Percentiles rank a stretch among this genome's conserved stretches.
phyloP scores from a whole-genome alignment of 2,113 vertebrate species.

The Agapornis roseicollis region DNA sequence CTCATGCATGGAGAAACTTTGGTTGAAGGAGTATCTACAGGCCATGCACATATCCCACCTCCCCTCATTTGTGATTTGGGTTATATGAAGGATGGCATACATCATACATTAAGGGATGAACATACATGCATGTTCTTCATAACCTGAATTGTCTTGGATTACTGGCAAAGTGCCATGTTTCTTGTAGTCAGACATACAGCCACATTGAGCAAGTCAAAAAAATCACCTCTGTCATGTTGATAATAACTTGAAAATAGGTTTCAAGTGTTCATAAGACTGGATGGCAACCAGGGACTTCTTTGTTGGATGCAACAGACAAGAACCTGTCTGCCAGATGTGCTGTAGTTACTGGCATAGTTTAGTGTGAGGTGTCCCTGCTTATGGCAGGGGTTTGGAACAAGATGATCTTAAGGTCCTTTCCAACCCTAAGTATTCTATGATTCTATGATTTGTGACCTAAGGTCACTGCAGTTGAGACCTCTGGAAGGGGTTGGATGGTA shows the following conservation, averaged over 20 bases:
- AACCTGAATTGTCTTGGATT: background rate
- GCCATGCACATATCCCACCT: background rate
- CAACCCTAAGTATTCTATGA: too few species aligned
- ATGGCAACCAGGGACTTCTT: background rate
- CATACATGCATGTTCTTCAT: background rate
- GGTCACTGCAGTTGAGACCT: background rate
- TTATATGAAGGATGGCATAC: background rate
- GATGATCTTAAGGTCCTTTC: too few species aligned
- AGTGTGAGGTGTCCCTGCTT: too few species aligned
- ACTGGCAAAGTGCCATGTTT: background rate
- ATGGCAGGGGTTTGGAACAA: too few species aligned
- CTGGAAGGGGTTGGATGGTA: background rate
- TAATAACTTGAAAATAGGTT: background rate
- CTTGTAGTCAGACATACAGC: background rate
- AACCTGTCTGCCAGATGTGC: background rate
- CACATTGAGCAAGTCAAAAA: background rate
- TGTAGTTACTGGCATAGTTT: too few species aligned
- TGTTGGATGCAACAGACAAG: background rate
- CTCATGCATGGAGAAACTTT: background rate
- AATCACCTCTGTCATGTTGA: too few species aligned
- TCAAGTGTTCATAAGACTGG: background rate
- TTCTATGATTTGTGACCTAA: background rate
- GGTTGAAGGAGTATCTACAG: background rate
- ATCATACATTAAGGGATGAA: background rate
- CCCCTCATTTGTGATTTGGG: background rate